Conservation (phyloP, 2,888 invertebrate species). For the Pyrrhia umbra region DNA sequence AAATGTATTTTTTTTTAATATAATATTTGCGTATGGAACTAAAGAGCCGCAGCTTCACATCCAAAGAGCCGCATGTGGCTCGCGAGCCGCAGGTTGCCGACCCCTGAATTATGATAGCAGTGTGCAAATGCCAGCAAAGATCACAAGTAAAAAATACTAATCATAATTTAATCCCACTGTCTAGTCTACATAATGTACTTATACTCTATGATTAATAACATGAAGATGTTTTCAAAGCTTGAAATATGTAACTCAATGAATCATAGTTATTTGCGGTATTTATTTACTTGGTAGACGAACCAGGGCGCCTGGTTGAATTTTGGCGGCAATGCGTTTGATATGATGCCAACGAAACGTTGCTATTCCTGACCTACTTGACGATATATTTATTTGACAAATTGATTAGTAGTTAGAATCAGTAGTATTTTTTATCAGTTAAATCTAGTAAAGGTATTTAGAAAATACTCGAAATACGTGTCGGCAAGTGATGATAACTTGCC, state of each 20-base stretch:
- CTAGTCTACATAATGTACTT: conserved; percentile 8
- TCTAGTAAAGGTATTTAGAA: too few species aligned
- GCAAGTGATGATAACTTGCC: too few species aligned
- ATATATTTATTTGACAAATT: conserved; percentile 3
- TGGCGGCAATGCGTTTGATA: conserved; percentile 39
- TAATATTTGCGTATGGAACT: too few species aligned
- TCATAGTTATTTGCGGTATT: conserved; percentile 2
- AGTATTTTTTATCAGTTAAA: background rate
- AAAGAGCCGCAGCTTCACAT: too few species aligned
- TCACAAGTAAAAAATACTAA: conserved; percentile 3
- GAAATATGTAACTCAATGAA: conserved; percentile 12
- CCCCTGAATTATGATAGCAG: too few species aligned
- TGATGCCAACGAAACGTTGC: conserved; percentile 26
- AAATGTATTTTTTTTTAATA: too few species aligned
- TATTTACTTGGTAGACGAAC: background rate
- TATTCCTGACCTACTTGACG: conserved; percentile 40
- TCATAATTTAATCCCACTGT: background rate
- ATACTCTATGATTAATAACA: conserved; percentile 21
- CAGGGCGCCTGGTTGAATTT: conserved; percentile 23
- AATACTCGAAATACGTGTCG: too few species aligned
- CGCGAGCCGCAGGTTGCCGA: too few species aligned
- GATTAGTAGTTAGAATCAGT: background rate
- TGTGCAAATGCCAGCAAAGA: conserved; percentile 11
- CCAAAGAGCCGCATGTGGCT: too few species aligned
- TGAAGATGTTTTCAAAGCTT: conserved; percentile 18